Percentiles rank a stretch among this genome's conserved stretches.
Conservation (phyloP, 2,113 vertebrate species). For the Phylloscopus trochiloides region DNA sequence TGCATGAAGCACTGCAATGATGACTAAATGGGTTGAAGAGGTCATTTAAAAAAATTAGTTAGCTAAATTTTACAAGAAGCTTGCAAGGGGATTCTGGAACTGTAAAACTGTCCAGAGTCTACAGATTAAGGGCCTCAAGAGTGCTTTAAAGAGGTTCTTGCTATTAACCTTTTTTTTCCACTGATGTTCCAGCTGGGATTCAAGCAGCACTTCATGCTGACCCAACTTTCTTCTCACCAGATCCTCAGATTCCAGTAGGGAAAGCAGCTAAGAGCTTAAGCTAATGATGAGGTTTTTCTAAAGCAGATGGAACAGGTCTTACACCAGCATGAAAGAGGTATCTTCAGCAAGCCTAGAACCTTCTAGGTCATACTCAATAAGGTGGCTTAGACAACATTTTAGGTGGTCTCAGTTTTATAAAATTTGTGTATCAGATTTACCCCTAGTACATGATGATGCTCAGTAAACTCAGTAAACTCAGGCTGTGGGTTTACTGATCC, state of each 20-base stretch:
- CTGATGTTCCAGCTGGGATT: not conserved
- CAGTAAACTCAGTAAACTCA: not conserved
- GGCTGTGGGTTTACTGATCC: not conserved
- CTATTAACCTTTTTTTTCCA: not conserved
- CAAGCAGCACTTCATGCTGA: not conserved
- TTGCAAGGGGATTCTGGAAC: not conserved
- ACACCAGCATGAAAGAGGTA: not conserved
- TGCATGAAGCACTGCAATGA: not conserved
- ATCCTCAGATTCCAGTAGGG: not conserved
- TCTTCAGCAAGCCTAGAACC: not conserved
- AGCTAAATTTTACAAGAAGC: not conserved
- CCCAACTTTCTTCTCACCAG: not conserved
- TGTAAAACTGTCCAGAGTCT: not conserved
- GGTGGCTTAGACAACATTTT: not conserved
- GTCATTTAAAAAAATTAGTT: not conserved
- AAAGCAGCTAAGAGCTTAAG: not conserved
- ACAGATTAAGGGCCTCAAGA: not conserved
- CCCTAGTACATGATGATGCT: not conserved
- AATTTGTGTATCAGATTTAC: not conserved
- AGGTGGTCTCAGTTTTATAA: not conserved
- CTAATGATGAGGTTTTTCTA: not conserved
- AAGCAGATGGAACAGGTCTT: not conserved
- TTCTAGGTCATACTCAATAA: not conserved
- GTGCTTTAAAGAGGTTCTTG: not conserved
- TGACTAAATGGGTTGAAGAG: not conserved